These are phyloP conservation scores for Macropis europaea DNA, from an alignment of 2,888 invertebrate genomes.

Conservation along the genomic window DNA sequence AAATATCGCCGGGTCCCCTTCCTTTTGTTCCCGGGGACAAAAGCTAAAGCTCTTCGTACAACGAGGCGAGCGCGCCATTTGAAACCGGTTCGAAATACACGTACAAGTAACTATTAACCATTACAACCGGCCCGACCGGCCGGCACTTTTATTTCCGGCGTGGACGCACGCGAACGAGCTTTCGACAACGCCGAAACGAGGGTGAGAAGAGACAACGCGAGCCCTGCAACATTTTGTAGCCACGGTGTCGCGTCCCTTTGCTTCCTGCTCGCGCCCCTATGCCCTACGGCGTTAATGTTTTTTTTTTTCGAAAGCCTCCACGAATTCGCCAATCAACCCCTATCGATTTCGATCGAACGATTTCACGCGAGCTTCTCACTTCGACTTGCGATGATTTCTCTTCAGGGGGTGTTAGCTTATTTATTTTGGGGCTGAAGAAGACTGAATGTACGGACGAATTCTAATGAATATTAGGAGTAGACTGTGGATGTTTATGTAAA, in stretches of 20 bases:
- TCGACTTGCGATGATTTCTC: not conserved
- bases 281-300: not conserved
- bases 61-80: constrained; percentile 20
- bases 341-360: constrained; percentile 67
- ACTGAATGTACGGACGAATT: too few relatives aligned
- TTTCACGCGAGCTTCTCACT: constrained; percentile 13
- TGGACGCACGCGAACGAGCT: constrained; percentile 13
- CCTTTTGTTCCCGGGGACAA: constrained; percentile 11
- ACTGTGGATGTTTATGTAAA: too few relatives aligned
- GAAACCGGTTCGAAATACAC: constrained; percentile 30
- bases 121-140: constrained; percentile 36
- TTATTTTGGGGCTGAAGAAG: too few relatives aligned
- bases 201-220: constrained; percentile 12
- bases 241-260: constrained; percentile 43
- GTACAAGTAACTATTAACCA: constrained; percentile 49
- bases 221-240: constrained; percentile 45
- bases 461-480: too few relatives aligned
- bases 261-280: constrained; percentile 31
- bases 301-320: constrained; percentile 61
- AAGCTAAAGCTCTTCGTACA: constrained; percentile 9
- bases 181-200: not conserved
- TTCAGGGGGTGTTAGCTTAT: too few relatives aligned
- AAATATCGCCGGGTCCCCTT: constrained; percentile 19
- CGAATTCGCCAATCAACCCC: constrained; percentile 70
- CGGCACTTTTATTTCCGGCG: constrained; percentile 58